A percentile compares a stretch with the other conserved stretches of the same genome.
phyloP scores from a whole-genome alignment of 2,797 vertebrate species.

The Lithobates pipiens region DNA sequence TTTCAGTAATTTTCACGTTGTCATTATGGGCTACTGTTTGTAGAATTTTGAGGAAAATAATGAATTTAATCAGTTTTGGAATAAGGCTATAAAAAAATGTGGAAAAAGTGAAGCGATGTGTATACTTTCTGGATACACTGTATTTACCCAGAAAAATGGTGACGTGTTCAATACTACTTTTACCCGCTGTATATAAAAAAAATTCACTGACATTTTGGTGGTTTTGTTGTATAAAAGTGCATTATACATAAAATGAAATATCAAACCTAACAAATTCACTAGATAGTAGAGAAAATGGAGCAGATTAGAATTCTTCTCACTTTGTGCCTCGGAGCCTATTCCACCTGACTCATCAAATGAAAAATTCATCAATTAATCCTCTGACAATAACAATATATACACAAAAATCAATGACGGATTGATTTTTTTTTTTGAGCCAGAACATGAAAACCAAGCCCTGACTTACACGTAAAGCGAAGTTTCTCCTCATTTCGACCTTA shows the following conservation, averaged over 20 bases:
- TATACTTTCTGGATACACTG: too few relatives aligned
- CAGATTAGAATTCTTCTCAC: slow-evolving; percentile 84
- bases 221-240: slow-evolving; percentile 63
- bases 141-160: too few relatives aligned
- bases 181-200: too few relatives aligned
- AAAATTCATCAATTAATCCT: slow-evolving; percentile 90
- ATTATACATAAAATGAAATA: slow-evolving; percentile 66
- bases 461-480: slow-evolving; percentile 79
- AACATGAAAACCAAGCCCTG: slow-evolving; percentile 75
- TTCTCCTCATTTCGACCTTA: slow-evolving; percentile 79
- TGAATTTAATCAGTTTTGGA: too few relatives aligned
- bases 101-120: too few relatives aligned
- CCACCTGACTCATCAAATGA: slow-evolving; percentile 85
- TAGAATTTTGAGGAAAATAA: too few relatives aligned
- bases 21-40: too few relatives aligned
- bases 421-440: slow-evolving; percentile 80
- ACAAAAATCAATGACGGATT: slow-evolving; percentile 85
- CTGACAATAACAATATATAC: slow-evolving; percentile 86
- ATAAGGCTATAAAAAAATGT: too few relatives aligned
- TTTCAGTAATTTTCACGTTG: too few relatives aligned
- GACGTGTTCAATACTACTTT: too few relatives aligned
- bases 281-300: slow-evolving; percentile 69
- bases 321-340: slow-evolving; percentile 73
- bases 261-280: slow-evolving; percentile 68
- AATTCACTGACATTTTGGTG: not conserved